Conservation (phyloP, 1,140 invertebrate species). For the Hylyphantes graminicola region DNA sequence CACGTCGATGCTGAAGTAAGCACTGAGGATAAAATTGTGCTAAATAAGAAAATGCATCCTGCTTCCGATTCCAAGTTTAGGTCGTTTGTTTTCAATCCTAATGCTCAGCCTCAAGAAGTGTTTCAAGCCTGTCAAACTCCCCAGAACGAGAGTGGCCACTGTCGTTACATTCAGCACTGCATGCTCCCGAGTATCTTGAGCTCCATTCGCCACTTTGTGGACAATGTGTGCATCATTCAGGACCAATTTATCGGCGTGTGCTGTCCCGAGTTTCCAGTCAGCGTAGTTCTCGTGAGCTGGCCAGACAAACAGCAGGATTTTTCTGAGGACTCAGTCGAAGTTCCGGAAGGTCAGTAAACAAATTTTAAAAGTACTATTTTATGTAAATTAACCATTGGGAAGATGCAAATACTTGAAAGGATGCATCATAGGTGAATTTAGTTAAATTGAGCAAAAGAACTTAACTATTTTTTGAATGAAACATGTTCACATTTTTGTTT, state of each 20-base stretch:
- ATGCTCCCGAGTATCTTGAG: conserved; percentile 73
- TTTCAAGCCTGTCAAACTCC: conserved; percentile 72
- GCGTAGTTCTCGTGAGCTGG: neutral
- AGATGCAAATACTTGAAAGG: no score
- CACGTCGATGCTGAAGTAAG: neutral
- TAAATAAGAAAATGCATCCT: neutral
- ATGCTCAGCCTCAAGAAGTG: conserved; percentile 60
- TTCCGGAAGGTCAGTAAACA: conserved; percentile 1
- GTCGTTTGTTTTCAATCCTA: conserved; percentile 37
- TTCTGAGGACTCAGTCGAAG: neutral
- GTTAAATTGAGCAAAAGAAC: no score
- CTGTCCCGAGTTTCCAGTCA: conserved; percentile 70
- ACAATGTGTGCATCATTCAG: conserved; percentile 76
- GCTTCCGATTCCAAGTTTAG: conserved; percentile 10
- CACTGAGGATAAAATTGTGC: neutral
- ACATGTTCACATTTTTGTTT: no score
- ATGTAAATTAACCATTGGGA: no score
- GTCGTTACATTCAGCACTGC: conserved; percentile 75
- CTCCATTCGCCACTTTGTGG: conserved; percentile 73
- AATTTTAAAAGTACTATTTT: neutral
- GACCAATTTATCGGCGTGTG: conserved; percentile 74
- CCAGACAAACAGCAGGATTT: neutral
- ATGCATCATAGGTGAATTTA: no score
- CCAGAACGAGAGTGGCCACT: conserved; percentile 73
- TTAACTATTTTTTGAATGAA: no score